Evolutionary conservation across 1,140 invertebrate species (phyloP), one percentile per base, ranked within the genome.

Genomic region (Drosophila biarmipes): DNA sequence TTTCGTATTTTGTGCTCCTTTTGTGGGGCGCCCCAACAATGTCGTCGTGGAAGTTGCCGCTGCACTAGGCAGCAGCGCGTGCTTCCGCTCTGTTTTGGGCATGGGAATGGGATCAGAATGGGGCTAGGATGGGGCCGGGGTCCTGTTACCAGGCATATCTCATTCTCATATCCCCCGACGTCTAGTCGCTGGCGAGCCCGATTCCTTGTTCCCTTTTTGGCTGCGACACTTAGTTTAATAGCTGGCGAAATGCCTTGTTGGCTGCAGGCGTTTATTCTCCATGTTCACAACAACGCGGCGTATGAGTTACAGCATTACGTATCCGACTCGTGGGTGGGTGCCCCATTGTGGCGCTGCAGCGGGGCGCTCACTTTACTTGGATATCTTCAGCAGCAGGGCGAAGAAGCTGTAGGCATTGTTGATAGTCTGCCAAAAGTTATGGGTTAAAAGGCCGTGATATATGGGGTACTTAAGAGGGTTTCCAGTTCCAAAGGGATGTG

Each of bases 331-430:
- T 73, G 69, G 61, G 73, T 62, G 78, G 37, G 37, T 24, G 29
- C 38, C 54, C 46, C 51, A 52, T 63, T 72, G 56, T 55, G 74
- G 57, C 11, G 37, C 43, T 17, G 19, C 35, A 40, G 21, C 34
- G 7, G 37, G 43, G 24, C 24, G n/a, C 31, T 29, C 40, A 12
- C 2, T 58, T 61, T 74, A 86, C 53, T 90, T 90, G 15, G 78
- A 84, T 48, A 91, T 54, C 67, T 91, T 91, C 38, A 91, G 55
- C 19, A 91, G 73, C 40, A 91, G 49, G 7, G 90, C 90, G 63
- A 91, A 85, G 48, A 91, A 80, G 15, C 71, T 90, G 61, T 91
- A 91, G 6, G 90, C 90, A 75, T 91, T 91, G 64, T 91, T 89
- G 46, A 89, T 89, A 31, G 84, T 89, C 84, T 89, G 56, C 17